Evolutionary conservation across 2,113 vertebrate genomes (phyloP).

Genomic region (Salvelinus namaycush): DNA sequence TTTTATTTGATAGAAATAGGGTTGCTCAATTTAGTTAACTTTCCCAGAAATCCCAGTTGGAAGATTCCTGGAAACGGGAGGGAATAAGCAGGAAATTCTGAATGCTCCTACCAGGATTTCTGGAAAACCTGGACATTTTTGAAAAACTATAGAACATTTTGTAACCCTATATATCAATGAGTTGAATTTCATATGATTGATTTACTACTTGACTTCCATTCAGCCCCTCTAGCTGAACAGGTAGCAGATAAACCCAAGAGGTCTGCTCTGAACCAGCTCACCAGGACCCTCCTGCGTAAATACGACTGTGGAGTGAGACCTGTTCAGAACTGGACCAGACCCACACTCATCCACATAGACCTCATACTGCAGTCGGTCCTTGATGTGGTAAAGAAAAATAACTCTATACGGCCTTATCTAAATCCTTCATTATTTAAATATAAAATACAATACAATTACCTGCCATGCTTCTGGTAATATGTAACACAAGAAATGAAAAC

Average conservation of each 20-base stretch:
- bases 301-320: constrained; percentile 82
- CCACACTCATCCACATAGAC: constrained; percentile 79
- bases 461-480: no score
- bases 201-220: not conserved
- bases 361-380: constrained; percentile 80
- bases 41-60: no score
- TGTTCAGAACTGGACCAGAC: constrained; percentile 77
- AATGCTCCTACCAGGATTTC: no score
- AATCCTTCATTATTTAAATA: not conserved
- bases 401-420: not conserved
- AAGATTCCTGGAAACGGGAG: no score
- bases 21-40: no score
- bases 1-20: no score
- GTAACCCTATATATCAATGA: not conserved
- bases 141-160: constrained; percentile 55
- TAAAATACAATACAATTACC: not conserved
- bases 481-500: not conserved
- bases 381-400: constrained; percentile 73
- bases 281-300: constrained; percentile 73
- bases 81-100: no score
- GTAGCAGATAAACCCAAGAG: constrained; percentile 66
- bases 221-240: constrained; percentile 58
- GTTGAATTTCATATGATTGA: not conserved
- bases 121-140: no score
- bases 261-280: constrained; percentile 77